Percentiles rank a stretch among this genome's conserved stretches.
Conservation (phyloP, 1,140 invertebrate genomes). For the Pachyrhynchus sulphureomaculatus region DNA sequence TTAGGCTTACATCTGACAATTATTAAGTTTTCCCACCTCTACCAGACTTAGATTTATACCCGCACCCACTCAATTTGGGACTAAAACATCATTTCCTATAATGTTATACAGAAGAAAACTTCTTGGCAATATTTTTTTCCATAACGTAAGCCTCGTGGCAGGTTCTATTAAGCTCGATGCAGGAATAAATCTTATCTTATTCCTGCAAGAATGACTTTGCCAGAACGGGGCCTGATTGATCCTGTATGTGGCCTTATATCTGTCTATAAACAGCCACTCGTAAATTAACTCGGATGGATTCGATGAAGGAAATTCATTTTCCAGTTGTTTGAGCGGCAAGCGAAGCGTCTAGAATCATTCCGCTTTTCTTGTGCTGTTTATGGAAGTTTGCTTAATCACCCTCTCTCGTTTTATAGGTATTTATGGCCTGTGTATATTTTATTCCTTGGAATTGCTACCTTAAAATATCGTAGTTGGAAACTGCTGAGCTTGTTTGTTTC, state of each 20-base stretch:
- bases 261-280: conserved; percentile 52
- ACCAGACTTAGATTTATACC: too few relatives aligned
- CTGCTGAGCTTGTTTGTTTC: conserved; percentile 16
- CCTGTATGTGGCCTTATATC: conserved; percentile 48
- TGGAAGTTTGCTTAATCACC: conserved; percentile 39
- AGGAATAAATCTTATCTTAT: conserved; percentile 50
- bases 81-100: too few relatives aligned
- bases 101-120: background rate
- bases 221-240: conserved; percentile 44
- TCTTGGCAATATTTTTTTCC: conserved; percentile 11
- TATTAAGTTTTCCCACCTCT: too few relatives aligned
- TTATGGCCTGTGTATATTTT: conserved; percentile 31
- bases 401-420: conserved; percentile 34
- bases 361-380: conserved; percentile 38
- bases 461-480: conserved; percentile 14
- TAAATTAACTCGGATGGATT: conserved; percentile 53
- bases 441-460: conserved; percentile 4
- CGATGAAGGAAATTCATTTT: conserved; percentile 54
- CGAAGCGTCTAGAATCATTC: conserved; percentile 39
- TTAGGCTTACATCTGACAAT: too few relatives aligned
- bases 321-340: conserved; percentile 51
- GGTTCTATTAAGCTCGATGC: conserved; percentile 10
- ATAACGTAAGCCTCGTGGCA: conserved; percentile 10
- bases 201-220: conserved; percentile 50
- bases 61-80: too few relatives aligned